Evolutionary conservation across 2,888 invertebrate species (phyloP).

Genomic region (Lampropteryx suffumata): DNA sequence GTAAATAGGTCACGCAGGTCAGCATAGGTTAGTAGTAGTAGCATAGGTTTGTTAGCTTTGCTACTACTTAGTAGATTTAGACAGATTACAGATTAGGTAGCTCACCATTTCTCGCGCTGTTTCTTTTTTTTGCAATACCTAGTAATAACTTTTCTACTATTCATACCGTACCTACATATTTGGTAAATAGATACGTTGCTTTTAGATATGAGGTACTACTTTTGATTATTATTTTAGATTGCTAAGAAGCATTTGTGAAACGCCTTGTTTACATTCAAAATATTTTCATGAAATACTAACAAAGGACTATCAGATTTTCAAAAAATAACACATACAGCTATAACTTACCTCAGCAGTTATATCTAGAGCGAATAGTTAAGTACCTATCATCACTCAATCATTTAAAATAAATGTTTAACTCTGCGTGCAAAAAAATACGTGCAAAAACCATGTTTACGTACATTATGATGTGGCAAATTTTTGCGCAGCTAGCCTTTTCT

Average conservation of each 20-base stretch:
- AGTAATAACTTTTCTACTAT: no score
- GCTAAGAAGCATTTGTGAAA: no score
- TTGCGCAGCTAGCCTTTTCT: neutral
- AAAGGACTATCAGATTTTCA: neutral
- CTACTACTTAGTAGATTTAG: no score
- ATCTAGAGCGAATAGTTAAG: slow-evolving; percentile 9
- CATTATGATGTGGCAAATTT: neutral
- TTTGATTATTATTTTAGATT: no score
- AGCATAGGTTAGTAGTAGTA: slow-evolving; percentile 4
- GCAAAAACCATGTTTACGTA: slow-evolving; percentile 16
- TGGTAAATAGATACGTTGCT: no score
- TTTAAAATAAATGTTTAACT: slow-evolving; percentile 39
- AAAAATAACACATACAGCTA: slow-evolving; percentile 29
- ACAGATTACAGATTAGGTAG: no score
- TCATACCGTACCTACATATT: no score
- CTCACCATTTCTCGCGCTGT: no score
- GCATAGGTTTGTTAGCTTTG: no score
- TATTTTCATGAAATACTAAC: slow-evolving; percentile 4
- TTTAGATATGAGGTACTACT: no score
- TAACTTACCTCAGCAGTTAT: slow-evolving; percentile 36
- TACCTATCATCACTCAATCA: slow-evolving; percentile 14
- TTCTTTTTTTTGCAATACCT: no score
- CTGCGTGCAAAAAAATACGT: slow-evolving; percentile 10
- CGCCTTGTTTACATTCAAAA: slow-evolving; percentile 13
- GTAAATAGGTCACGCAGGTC: slow-evolving; percentile 33